A percentile compares a stretch with the other conserved stretches of the same genome.
These are phyloP conservation scores for Hypomecis atomaria DNA, from an alignment of 2,888 invertebrate genomes.

Conservation along the genomic window DNA sequence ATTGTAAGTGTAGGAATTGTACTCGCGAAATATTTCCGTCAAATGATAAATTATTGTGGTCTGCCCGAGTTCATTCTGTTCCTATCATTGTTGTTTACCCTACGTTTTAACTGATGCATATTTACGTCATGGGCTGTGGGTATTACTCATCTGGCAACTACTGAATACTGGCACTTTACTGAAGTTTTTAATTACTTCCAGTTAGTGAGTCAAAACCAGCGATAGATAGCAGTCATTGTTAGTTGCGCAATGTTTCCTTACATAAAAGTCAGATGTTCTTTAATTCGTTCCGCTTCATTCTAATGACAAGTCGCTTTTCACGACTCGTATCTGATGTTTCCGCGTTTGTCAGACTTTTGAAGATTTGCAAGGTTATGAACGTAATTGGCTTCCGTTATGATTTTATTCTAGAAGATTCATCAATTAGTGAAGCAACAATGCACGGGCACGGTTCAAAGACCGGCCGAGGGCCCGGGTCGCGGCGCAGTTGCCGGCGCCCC, in stretches of 20 bases:
- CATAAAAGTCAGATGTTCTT: constrained; percentile 1
- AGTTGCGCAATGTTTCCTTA: constrained; percentile 2
- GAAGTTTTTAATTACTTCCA: constrained; percentile 4
- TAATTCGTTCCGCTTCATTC: constrained; percentile 5
- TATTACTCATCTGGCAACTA: neutral
- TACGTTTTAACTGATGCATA: neutral
- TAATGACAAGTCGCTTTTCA: neutral
- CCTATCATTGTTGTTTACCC: neutral
- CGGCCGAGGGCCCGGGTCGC: constrained; percentile 53
- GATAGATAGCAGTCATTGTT: neutral
- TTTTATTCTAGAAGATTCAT: constrained; percentile 56
- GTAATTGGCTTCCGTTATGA: constrained; percentile 19
- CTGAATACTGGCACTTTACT: neutral
- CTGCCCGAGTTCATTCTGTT: neutral
- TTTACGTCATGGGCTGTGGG: neutral
- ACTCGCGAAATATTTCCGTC: too few species aligned
- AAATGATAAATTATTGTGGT: neutral
- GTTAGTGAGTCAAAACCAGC: constrained; percentile 3
- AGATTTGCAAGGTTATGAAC: constrained; percentile 12
- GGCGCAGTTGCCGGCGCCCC: constrained; percentile 44
- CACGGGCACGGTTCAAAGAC: constrained; percentile 69
- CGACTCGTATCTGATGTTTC: constrained; percentile 2
- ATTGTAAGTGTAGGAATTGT: too few species aligned
- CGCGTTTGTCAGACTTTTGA: constrained; percentile 3
- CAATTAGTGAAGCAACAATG: constrained; percentile 55